Evolutionary conservation across 1,140 invertebrate species (phyloP), one percentile per base, ranked within the genome.

Genomic region (Hyles vespertilio): DNA sequence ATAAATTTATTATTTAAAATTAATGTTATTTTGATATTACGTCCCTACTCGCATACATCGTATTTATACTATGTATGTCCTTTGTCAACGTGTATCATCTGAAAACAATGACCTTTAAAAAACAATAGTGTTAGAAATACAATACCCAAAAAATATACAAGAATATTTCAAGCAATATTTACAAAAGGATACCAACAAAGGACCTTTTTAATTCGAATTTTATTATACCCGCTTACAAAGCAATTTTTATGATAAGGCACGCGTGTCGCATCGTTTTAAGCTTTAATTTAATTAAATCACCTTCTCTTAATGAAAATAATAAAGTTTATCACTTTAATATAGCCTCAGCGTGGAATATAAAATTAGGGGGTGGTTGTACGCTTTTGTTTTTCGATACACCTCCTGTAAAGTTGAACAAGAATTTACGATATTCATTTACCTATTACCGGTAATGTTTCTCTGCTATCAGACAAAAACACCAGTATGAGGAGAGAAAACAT

Each of bases 251-350:
- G 66, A 68, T 66, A 68, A 63, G 66, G 69, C 69, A 68, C 66
- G 69, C 58, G 54, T 68, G 49, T 51, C 43, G 54, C 61, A 66
- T 65, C 63, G 53, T 66, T 67, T 58, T 45, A 50, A 58, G 60
- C 50, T 67, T 59, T 50, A 67, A 58, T 63, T 63, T 63, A 58
- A 58, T 67, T 58, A 56, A 58, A 67, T 56, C 61, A 63, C 65
- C 58, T 60, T 47, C 44, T 59, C 57, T 61, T 65, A 70, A 70
- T 70, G 65, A 70, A 70, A 70, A 70, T 70, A 70, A 70, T 70
- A 70, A 70, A 70, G 57, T 67, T 61, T 61, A 52, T 61, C 60
- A 61, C 60, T 9, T 40, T 40, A 40, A 34, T 43, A 59, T 49
- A 60, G 52, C 44, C 45, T 59, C 53, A 59, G 53, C 47, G 59